phyloP scores from a whole-genome alignment of 2,797 vertebrate species.

The Malacoraja senta region DNA sequence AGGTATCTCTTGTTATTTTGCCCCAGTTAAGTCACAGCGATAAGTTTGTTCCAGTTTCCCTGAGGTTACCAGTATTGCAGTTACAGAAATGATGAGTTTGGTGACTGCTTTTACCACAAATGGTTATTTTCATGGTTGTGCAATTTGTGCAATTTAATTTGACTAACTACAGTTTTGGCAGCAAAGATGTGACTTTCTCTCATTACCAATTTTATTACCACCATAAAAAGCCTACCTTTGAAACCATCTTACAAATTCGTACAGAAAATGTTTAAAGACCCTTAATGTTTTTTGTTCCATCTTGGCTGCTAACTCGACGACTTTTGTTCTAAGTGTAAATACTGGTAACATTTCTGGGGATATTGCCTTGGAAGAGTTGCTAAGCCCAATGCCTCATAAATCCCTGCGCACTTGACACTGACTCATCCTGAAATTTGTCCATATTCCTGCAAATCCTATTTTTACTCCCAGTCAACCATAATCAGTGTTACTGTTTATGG shows the following conservation, averaged over 20 bases:
- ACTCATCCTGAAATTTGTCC: neutral
- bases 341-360: neutral
- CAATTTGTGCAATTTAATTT: neutral
- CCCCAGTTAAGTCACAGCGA: neutral
- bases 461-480: neutral
- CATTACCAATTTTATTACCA: neutral
- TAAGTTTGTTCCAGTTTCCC: neutral
- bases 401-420: neutral
- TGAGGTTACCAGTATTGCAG: neutral
- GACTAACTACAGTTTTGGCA: neutral
- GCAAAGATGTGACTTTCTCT: neutral
- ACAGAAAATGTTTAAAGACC: neutral
- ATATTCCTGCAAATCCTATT: neutral
- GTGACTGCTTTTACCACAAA: neutral
- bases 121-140: neutral
- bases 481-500: neutral
- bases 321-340: neutral
- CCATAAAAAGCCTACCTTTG: neutral
- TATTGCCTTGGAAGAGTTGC: neutral
- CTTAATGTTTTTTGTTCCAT: neutral
- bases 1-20: neutral
- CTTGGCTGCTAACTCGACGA: neutral
- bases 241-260: neutral
- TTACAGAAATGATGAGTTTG: neutral
- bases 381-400: neutral